Evolutionary conservation across 2,113 vertebrate species (phyloP), one percentile per base, ranked within the genome.

Genomic region (Gallinago undulata): DNA sequence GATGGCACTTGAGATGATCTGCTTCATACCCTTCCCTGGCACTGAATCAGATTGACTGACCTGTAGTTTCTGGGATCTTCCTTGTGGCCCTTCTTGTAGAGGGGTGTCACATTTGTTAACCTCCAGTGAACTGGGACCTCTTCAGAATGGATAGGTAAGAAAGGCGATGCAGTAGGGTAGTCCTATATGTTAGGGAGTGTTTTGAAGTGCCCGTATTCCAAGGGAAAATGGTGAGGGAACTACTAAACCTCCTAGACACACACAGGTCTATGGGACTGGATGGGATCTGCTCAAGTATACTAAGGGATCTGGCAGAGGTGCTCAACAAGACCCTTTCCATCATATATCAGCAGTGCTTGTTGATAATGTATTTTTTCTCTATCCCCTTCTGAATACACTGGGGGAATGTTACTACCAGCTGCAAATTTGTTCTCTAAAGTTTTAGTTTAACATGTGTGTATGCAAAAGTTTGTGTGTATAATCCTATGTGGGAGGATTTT

Each of bases 391-490:
- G 82, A 83, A 24, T 50, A n/a, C 11, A 31, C 6, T 41, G 9
- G 7, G 6, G 1, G 3, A 59, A 83, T 30, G 9, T 17, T 64
- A 18, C 15, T 77, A 35, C 30, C 12, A 70, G 28, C 15, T 83
- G 7, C 19, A 76, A 24, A 47, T 77, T 59, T 51, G 7, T 73
- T 69, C 27, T 47, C 8, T 48, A 31, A 62, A 24, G 2, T 62
- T 73, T 87, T 18, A 55, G 18, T 59, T 55, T 76, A 69, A 33
- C 15, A 8, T 0, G 0, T 0, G 1, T 21, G 4, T 43, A 31
- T 33, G 8, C 51, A 21, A 9, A 24, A 14, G 8, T 31, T 24
- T 53, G 1, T 16, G 28, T 1, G 8, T 4, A 3, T 30, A 33
- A 55, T 17, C 11, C 3, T 76, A 2, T 16, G 6, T 45, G 16